Evolutionary conservation across 1,140 invertebrate genomes (phyloP).

Genomic region (Helicorthomorpha holstii): DNA sequence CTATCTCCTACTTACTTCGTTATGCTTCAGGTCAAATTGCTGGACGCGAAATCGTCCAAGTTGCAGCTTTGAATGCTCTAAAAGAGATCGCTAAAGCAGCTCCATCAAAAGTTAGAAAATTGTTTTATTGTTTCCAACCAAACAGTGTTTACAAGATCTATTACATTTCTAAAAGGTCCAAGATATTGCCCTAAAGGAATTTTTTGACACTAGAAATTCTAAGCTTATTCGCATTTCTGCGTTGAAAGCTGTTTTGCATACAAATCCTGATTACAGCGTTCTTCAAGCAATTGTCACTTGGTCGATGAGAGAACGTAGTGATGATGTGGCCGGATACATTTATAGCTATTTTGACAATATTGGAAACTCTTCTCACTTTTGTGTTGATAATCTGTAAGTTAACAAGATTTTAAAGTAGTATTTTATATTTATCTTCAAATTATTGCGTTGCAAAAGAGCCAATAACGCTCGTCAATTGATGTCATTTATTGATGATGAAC

Average conservation of each 20-base stretch:
- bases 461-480: background rate
- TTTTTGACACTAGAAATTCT: background rate
- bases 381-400: background rate
- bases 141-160: background rate
- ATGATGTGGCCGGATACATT: background rate
- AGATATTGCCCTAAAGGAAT: background rate
- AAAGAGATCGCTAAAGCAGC: background rate
- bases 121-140: background rate
- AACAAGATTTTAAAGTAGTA: background rate
- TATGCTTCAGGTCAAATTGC: background rate
- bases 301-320: background rate
- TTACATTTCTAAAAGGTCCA: background rate
- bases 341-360: background rate
- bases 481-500: background rate
- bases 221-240: background rate
- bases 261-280: background rate
- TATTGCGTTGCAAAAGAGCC: background rate
- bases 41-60: background rate
- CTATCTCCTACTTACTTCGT: background rate
- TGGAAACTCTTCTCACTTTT: background rate
- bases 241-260: background rate
- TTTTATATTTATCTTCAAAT: background rate
- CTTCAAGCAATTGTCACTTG: background rate
- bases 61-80: background rate
- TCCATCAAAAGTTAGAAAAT: background rate